Evolutionary conservation across 92 coral and sea anemone species (phyloP).

Genomic region (Porites evermanni): DNA sequence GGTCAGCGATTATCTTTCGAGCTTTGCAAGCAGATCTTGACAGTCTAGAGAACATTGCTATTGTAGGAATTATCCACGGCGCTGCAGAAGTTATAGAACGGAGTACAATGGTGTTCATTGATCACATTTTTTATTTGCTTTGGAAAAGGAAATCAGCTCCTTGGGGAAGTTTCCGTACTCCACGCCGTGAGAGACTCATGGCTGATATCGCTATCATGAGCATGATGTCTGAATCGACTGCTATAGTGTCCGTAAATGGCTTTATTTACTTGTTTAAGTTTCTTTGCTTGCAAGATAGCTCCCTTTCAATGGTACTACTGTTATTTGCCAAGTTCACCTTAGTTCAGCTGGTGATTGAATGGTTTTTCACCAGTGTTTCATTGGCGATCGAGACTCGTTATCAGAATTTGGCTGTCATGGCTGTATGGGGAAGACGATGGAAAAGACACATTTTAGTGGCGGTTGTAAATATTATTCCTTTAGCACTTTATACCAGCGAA

Average conservation of each 20-base stretch:
- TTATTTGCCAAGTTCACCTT: no score
- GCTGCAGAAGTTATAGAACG: constrained; percentile 28
- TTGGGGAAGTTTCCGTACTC: constrained; percentile 41
- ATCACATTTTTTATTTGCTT: constrained; percentile 14
- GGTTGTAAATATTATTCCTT: no score
- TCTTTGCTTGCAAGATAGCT: no score
- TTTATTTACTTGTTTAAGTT: no score
- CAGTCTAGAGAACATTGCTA: constrained; percentile 7
- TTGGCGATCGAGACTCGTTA: no score
- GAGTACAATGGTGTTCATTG: constrained; percentile 19
- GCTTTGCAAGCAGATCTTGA: constrained; percentile 38
- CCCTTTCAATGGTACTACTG: no score
- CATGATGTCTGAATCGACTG: constrained; percentile 20
- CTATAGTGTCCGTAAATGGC: constrained; percentile 5
- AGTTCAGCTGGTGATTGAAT: no score
- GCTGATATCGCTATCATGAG: constrained; percentile 42
- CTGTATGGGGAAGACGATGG: no score
- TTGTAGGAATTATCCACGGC: constrained; percentile 23
- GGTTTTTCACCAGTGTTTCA: no score
- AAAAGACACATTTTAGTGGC: no score
- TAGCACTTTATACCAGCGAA: no score
- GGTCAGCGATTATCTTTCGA: constrained; percentile 26
- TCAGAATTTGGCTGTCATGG: no score
- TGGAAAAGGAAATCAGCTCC: constrained; percentile 23
- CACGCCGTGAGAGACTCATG: constrained; percentile 42